Conservation (phyloP, 1,140 invertebrate species). For the Ladona fulva region DNA sequence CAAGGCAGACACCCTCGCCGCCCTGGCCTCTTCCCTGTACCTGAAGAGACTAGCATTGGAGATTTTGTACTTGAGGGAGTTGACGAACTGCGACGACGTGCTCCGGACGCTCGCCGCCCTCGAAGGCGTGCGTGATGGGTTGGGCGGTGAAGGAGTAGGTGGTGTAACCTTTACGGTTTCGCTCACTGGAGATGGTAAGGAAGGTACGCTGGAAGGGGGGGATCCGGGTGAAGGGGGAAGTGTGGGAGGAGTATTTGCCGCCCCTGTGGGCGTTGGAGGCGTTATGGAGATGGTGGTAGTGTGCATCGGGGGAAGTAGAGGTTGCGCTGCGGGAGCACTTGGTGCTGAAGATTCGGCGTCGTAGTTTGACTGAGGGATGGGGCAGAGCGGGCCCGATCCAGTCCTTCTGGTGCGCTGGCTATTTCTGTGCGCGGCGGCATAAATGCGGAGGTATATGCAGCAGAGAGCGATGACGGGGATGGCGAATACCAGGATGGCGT, state of each 20-base stretch:
- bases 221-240: conserved; percentile 34
- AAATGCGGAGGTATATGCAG: conserved; percentile 62
- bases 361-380: neutral
- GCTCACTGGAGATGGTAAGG: neutral
- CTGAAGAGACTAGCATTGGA: conserved; percentile 75
- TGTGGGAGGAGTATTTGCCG: conserved; percentile 34
- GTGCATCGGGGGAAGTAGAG: neutral
- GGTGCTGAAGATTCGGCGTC: conserved; percentile 16
- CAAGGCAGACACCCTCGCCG: conserved; percentile 65
- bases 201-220: conserved; percentile 42
- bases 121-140: conserved; percentile 18
- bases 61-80: conserved; percentile 59
- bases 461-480: conserved; percentile 55
- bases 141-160: conserved; percentile 21
- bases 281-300: conserved; percentile 28
- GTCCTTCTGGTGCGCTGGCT: conserved; percentile 57
- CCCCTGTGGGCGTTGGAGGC: conserved; percentile 40
- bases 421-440: conserved; percentile 57
- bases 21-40: conserved; percentile 70
- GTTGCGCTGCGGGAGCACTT: neutral
- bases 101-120: neutral
- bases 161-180: neutral
- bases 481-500: conserved; percentile 50
- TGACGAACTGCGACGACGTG: conserved; percentile 37
- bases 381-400: conserved; percentile 40